A percentile compares a stretch with the other conserved stretches of the same genome.
Conservation (phyloP, 2,797 vertebrate species). For the Sebastes trivittatus region DNA sequence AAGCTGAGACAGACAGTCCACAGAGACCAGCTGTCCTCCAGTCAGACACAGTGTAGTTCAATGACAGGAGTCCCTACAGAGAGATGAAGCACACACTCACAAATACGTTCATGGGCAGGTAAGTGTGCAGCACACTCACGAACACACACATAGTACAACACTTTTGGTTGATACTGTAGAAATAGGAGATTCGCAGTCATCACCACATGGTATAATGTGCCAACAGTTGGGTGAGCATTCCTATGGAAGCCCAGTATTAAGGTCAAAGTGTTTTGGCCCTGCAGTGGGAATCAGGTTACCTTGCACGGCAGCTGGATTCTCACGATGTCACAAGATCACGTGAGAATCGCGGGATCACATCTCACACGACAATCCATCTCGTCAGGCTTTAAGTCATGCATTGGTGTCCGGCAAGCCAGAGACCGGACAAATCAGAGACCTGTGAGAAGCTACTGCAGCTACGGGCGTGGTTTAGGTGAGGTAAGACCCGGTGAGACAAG, state of each 20-base stretch:
- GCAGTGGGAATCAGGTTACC: background rate
- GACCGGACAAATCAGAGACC: too few relatives aligned
- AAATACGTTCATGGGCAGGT: background rate
- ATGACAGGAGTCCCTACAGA: conserved; percentile 42
- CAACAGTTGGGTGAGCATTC: background rate
- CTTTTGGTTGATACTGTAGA: background rate
- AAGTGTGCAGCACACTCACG: background rate
- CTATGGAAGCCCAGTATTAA: background rate
- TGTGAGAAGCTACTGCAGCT: too few relatives aligned
- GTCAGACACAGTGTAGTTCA: conserved; percentile 40
- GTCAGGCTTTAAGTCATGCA: too few relatives aligned
- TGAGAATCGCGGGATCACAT: too few relatives aligned
- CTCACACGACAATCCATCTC: too few relatives aligned
- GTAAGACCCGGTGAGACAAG: too few relatives aligned
- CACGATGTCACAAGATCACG: too few relatives aligned
- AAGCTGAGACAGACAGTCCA: conserved; percentile 49
- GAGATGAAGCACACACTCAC: background rate
- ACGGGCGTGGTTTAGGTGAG: too few relatives aligned
- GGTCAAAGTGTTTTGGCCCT: background rate
- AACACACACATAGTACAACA: background rate
- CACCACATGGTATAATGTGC: background rate
- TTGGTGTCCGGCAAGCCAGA: too few relatives aligned
- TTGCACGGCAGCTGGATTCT: too few relatives aligned
- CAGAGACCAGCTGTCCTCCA: conserved; percentile 50
- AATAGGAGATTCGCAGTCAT: background rate